phyloP scores from a whole-genome alignment of 1,140 invertebrate genomes.

The Brevipalpus yothersi region DNA sequence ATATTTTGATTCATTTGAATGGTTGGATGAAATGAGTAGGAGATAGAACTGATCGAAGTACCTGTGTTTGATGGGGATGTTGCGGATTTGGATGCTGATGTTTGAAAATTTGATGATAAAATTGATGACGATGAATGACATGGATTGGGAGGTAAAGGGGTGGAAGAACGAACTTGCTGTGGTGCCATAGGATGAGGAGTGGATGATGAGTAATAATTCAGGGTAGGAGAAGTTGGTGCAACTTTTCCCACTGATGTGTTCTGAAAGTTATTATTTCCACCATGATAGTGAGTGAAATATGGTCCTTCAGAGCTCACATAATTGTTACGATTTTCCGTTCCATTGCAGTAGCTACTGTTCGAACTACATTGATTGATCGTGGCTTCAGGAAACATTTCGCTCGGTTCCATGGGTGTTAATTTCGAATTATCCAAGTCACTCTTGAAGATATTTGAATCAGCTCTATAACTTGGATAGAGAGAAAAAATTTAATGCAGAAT shows the following conservation, averaged over 20 bases:
- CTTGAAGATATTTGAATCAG: too few species aligned
- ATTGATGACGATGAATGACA: neutral
- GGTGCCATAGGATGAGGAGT: neutral
- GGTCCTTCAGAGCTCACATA: too few species aligned
- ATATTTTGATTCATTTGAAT: constrained; percentile 1
- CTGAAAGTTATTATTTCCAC: neutral
- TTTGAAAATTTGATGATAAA: too few species aligned
- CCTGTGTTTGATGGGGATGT: neutral
- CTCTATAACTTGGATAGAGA: too few species aligned
- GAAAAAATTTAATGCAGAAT: too few species aligned
- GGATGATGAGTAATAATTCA: neutral
- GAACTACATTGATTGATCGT: neutral
- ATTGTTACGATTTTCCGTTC: too few species aligned
- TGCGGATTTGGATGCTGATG: neutral
- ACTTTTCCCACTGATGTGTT: neutral
- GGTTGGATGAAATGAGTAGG: neutral
- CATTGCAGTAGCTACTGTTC: neutral
- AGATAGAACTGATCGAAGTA: neutral
- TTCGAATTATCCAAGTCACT: neutral
- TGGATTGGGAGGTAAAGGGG: neutral
- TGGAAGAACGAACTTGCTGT: neutral
- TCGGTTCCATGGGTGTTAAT: neutral
- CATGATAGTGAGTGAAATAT: too few species aligned
- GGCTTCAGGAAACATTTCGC: neutral
- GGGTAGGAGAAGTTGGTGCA: neutral